Base-by-base conservation (phyloP, 1,140 invertebrate species). In the Nylanderia fulva region DNA sequence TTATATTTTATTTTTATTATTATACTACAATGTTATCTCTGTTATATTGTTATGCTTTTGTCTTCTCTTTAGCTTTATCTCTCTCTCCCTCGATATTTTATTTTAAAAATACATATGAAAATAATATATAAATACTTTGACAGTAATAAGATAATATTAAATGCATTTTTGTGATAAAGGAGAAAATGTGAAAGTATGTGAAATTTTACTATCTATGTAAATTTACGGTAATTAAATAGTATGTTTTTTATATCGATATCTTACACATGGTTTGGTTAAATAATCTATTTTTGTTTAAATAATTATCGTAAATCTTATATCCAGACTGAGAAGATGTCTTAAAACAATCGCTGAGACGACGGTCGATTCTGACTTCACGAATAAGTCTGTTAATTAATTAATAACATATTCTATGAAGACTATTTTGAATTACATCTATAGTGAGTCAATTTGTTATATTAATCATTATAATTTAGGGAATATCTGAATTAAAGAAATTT, bases 341-440 rank as follows among this genome's bases (percentile, higher is more conserved):
- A 21, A 76, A 63, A 61, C 52, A 56, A 15, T 13, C 36, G 24
- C 15, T 15, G 21, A 58, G 13, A 4, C n/a, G 24, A 76, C 18
- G 13, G 5, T 61, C 27, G 58, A 33, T 61, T 18, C 24, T 29
- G 8, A 76, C 63, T 63, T 63, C 18, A 18, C 56, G 56, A 56
- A 39, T 42, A 42, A 42, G 18, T n/a, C 27, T 3, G 18, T 76
- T 76, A 76, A 76, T 76, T 63, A 63, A 76, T 63, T 63, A 63
- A 45, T 42, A 75, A 75, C 24, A 27, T 33, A 58, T 27, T 29
- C 15, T 42, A 29, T 42, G 24, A 42, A 29, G 24, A 72, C 7
- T 56, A 72, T 33, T 63, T 76, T 33, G 36, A 45, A 29, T 63
- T 61, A 61, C 18, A 75, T 76, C 9, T 6, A n/a, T n/a, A 33